These are phyloP conservation scores for Nothocercus julius DNA, from an alignment of 2,113 vertebrate genomes.

Conservation along the genomic window DNA sequence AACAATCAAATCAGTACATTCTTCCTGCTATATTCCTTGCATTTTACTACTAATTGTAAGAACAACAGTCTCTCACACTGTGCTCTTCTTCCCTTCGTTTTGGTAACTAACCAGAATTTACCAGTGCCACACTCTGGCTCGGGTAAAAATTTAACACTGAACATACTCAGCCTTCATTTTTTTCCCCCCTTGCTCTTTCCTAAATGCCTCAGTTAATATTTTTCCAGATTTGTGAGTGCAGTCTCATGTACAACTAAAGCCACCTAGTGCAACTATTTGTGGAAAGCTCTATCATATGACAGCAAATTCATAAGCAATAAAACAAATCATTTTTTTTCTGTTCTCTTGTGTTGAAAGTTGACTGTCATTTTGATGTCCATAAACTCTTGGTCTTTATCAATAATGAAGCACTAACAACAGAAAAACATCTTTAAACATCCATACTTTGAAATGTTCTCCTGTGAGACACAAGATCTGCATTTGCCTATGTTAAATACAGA, in stretches of 20 bases:
- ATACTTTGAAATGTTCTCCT: not conserved
- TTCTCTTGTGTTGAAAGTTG: not conserved
- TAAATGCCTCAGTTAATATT: not conserved
- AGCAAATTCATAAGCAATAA: not conserved
- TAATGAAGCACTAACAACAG: not conserved
- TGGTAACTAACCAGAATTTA: not conserved
- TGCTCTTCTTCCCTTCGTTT: not conserved
- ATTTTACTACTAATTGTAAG: not conserved
- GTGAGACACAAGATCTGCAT: not conserved
- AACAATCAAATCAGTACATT: not conserved
- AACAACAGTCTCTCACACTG: not conserved
- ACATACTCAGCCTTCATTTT: not conserved
- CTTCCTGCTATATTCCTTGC: not conserved
- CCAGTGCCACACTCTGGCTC: not conserved
- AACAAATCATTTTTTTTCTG: not conserved
- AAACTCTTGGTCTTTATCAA: not conserved
- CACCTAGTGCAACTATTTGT: not conserved
- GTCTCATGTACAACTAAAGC: accelerated
- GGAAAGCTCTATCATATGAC: not conserved
- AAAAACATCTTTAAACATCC: not conserved
- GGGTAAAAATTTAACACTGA: not conserved
- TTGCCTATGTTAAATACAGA: not conserved
- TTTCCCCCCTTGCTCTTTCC: not conserved
- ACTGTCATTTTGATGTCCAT: not conserved
- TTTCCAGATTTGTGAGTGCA: not conserved